phyloP scores from a whole-genome alignment of 2,113 vertebrate species.

The Climacteris rufus region DNA sequence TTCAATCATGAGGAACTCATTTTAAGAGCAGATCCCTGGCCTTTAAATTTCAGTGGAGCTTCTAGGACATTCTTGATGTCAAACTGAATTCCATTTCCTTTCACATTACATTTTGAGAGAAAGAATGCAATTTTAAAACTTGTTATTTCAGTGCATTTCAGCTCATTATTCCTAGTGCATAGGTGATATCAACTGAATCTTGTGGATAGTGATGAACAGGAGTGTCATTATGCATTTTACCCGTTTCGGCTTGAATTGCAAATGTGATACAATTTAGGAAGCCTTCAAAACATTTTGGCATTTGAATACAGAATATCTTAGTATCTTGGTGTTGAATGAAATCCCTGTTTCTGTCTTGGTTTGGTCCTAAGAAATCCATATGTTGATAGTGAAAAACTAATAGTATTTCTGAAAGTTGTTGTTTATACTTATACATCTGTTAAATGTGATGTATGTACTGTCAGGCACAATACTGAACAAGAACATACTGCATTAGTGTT shows the following conservation, averaged over 20 bases:
- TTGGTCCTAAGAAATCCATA: neutral
- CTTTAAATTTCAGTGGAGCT: neutral
- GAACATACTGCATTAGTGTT: neutral
- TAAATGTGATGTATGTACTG: neutral
- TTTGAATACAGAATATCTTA: neutral
- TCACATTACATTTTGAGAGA: neutral
- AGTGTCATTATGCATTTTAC: neutral
- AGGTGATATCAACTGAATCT: neutral
- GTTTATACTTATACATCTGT: neutral
- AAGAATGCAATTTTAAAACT: neutral
- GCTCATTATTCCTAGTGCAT: accelerated
- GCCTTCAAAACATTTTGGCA: neutral
- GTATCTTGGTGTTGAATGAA: neutral
- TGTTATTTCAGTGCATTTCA: neutral
- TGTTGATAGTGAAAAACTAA: neutral
- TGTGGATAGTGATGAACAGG: neutral
- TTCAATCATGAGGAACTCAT: neutral
- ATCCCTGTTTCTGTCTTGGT: neutral
- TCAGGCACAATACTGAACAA: neutral
- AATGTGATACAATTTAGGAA: neutral
- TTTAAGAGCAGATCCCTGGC: neutral
- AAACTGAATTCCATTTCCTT: neutral
- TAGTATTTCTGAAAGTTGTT: neutral
- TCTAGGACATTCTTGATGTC: neutral
- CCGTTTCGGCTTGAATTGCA: neutral